Evolutionary conservation across 2,113 vertebrate genomes (phyloP).

Genomic region (Tyto alba): DNA sequence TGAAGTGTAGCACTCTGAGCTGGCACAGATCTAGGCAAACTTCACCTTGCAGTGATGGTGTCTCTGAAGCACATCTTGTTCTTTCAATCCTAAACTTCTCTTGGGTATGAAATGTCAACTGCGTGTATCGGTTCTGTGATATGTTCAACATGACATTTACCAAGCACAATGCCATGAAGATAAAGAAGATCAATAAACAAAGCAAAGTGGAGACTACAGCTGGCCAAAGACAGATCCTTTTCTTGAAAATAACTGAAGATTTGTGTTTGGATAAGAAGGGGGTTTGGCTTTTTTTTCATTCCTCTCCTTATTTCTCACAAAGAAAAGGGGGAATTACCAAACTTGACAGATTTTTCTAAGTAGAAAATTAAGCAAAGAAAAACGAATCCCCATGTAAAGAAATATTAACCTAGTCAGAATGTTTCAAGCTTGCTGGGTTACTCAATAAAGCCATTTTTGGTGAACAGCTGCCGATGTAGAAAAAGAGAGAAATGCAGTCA

Average conservation of each 20-base stretch:
- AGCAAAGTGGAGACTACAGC: background rate
- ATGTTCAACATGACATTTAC: conserved; percentile 31
- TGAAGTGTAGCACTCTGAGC: background rate
- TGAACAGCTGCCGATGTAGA: background rate
- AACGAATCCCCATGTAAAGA: background rate
- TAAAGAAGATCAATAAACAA: conserved; percentile 12
- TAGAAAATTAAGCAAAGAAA: background rate
- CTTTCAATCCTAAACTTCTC: conserved; percentile 6
- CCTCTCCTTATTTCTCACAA: background rate
- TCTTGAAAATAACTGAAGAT: background rate
- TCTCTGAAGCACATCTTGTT: background rate
- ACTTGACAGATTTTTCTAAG: background rate
- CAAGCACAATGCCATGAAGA: background rate
- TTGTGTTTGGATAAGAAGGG: background rate
- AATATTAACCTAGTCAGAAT: background rate
- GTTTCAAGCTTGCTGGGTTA: background rate
- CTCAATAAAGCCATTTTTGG: background rate
- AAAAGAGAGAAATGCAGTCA: background rate
- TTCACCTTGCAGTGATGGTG: background rate
- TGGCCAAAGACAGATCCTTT: background rate
- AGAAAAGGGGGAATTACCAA: background rate
- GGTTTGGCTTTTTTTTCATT: background rate
- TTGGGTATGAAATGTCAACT: conserved; percentile 21
- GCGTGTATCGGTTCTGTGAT: background rate
- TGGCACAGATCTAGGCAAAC: background rate